Conservation (phyloP, 2,888 invertebrate genomes). For the Aporophyla lueneburgensis region DNA sequence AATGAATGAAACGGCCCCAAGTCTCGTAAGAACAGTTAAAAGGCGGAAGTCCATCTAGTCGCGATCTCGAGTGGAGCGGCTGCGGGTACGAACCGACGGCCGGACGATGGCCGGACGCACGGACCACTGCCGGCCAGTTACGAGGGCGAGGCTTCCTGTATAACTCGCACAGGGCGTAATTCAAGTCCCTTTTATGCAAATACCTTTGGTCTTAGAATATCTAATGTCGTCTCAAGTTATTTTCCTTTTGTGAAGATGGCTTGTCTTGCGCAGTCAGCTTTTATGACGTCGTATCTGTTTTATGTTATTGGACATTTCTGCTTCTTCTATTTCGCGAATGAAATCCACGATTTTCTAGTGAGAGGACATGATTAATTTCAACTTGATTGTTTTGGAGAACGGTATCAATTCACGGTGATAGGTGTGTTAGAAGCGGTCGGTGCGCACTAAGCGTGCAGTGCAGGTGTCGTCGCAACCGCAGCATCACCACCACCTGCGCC, state of each 20-base stretch:
- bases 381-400: slow-evolving; percentile 29
- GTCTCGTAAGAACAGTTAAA: slow-evolving; percentile 79
- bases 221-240: slow-evolving; percentile 15
- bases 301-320: background rate
- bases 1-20: slow-evolving; percentile 64
- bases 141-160: slow-evolving; percentile 83
- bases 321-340: background rate
- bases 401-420: slow-evolving; percentile 60
- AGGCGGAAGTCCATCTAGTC: slow-evolving; percentile 89
- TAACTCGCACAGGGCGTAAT: slow-evolving; percentile 65
- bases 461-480: slow-evolving; percentile 81
- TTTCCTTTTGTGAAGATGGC: slow-evolving; percentile 30
- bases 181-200: slow-evolving; percentile 74
- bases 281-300: slow-evolving; percentile 1
- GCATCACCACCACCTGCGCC: slow-evolving; percentile 78
- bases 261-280: background rate
- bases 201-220: slow-evolving; percentile 60
- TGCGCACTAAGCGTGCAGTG: slow-evolving; percentile 72
- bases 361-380: background rate
- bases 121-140: slow-evolving; percentile 80
- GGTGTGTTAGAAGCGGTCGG: slow-evolving; percentile 54
- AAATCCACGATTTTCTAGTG: background rate
- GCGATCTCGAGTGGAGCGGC: slow-evolving; percentile 72
- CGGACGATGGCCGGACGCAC: slow-evolving; percentile 76
- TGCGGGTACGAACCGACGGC: slow-evolving; percentile 69